These are phyloP conservation scores for Leuciscus idus DNA, from an alignment of 2,113 vertebrate species.

Conservation along the genomic window DNA sequence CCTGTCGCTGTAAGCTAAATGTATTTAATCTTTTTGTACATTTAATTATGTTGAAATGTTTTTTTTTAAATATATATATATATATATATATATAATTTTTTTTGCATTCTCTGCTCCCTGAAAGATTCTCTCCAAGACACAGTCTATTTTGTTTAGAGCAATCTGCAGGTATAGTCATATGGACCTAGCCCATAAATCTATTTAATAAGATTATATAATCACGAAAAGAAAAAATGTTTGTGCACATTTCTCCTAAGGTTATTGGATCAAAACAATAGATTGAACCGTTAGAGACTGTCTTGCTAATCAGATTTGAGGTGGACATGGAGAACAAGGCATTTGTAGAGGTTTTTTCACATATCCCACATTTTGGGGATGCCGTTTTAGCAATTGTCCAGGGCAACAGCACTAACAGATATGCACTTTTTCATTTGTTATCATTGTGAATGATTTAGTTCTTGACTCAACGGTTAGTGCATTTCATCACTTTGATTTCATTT, in stretches of 20 bases:
- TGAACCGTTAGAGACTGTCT: conserved; percentile 10
- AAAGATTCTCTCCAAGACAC: conserved; percentile 20
- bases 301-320: background rate
- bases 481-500: background rate
- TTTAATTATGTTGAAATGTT: background rate
- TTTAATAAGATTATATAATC: conserved; percentile 43
- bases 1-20: background rate
- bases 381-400: background rate
- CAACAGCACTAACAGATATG: background rate
- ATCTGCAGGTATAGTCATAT: conserved; percentile 37
- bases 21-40: background rate
- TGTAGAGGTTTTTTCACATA: background rate
- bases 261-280: conserved; percentile 24
- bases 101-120: background rate
- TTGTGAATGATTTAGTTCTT: background rate
- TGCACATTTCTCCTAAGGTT: conserved; percentile 53
- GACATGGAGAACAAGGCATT: background rate
- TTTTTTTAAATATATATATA: background rate
- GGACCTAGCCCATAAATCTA: conserved; percentile 38
- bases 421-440: background rate
- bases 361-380: background rate
- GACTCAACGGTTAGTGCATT: background rate
- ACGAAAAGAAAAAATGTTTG: conserved; percentile 33
- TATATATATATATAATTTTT: background rate
- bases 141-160: conserved; percentile 17